A percentile compares a stretch with the other conserved stretches of the same genome.
Evolutionary conservation across 2,888 invertebrate genomes (phyloP).

Genomic region (Noctua fimbriata): DNA sequence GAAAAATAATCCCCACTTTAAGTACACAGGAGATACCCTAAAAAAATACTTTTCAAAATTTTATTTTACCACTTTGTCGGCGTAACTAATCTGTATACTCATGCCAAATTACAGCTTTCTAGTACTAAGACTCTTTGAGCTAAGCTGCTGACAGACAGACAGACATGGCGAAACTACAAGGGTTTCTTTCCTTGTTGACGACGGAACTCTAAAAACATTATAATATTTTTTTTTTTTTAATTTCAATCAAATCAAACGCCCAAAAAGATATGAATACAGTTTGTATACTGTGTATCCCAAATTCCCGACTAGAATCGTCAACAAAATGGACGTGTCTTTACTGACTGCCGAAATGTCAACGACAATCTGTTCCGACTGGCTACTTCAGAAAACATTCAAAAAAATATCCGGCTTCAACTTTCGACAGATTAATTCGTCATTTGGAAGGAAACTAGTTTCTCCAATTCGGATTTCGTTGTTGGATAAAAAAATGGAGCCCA

Average conservation of each 20-base stretch:
- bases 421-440: slow-evolving; percentile 89
- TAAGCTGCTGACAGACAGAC: too few species aligned
- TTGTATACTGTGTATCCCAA: background rate
- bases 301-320: background rate
- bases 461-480: slow-evolving; percentile 69
- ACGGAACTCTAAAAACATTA: too few species aligned
- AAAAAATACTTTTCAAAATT: too few species aligned
- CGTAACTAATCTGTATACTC: too few species aligned
- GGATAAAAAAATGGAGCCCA: slow-evolving; percentile 69
- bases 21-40: too few species aligned
- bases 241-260: slow-evolving; percentile 25
- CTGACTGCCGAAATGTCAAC: slow-evolving; percentile 86
- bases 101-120: too few species aligned
- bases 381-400: slow-evolving; percentile 82
- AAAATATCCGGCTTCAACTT: slow-evolving; percentile 78
- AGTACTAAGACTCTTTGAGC: too few species aligned
- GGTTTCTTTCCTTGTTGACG: too few species aligned
- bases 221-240: too few species aligned
- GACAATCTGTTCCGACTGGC: slow-evolving; percentile 83
- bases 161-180: too few species aligned
- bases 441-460: slow-evolving; percentile 85
- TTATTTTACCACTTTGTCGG: too few species aligned
- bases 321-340: slow-evolving; percentile 76
- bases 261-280: slow-evolving; percentile 17
- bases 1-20: too few species aligned